Conservation (phyloP, 2,797 vertebrate genomes). For the Xiphorhynchus erythropygius region DNA sequence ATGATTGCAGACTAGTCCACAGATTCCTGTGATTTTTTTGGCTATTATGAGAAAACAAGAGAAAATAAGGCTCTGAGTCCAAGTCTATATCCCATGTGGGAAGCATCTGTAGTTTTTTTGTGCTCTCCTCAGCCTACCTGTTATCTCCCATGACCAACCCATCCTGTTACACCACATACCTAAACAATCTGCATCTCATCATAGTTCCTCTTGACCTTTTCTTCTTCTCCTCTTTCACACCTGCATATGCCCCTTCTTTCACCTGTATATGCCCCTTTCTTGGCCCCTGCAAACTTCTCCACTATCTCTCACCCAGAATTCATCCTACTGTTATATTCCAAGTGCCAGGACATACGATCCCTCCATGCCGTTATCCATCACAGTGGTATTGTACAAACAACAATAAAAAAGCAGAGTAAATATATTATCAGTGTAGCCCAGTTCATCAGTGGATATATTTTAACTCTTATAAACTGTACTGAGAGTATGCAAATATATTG, state of each 20-base stretch:
- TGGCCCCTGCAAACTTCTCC: background rate
- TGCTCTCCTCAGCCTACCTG: background rate
- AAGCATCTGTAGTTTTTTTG: background rate
- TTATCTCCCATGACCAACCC: background rate
- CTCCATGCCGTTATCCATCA: background rate
- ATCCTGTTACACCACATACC: background rate
- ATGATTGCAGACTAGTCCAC: background rate
- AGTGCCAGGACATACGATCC: background rate
- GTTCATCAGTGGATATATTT: background rate
- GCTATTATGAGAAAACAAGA: background rate
- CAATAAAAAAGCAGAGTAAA: background rate
- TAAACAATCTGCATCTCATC: background rate
- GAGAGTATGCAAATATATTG: background rate
- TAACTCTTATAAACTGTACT: background rate
- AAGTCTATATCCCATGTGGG: background rate
- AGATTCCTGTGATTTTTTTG: background rate
- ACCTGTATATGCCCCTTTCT: background rate
- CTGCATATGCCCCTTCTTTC: background rate
- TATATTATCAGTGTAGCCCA: background rate
- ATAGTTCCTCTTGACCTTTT: background rate
- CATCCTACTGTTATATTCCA: background rate
- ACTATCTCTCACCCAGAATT: background rate
- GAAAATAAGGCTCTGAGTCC: background rate
- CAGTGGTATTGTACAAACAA: background rate
- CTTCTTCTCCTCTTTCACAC: background rate